phyloP scores from a whole-genome alignment of 2,113 vertebrate genomes.

The Bettongia penicillata region DNA sequence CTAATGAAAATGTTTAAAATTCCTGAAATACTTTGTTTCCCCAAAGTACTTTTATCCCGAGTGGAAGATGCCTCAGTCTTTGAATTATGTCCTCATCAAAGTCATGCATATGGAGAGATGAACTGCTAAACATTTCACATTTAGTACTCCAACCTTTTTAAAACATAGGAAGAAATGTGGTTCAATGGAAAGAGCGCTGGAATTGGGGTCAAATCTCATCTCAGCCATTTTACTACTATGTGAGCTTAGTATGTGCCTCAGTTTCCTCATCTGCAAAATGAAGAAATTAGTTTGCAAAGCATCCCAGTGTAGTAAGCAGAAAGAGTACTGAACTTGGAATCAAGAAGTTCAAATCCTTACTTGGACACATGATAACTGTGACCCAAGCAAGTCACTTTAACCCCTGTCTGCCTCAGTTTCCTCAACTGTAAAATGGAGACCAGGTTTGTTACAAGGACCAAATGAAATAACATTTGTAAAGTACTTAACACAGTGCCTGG shows the following conservation, averaged over 20 bases:
- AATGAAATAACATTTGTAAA: background rate
- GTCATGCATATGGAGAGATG: conserved; percentile 40
- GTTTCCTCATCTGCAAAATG: background rate
- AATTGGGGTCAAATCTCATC: background rate
- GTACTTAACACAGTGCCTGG: background rate
- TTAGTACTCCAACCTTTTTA: conserved; percentile 24
- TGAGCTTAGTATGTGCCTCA: background rate
- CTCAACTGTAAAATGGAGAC: background rate
- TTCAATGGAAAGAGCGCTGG: background rate
- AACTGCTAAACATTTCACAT: conserved; percentile 32
- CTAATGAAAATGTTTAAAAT: conserved; percentile 71
- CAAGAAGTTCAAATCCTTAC: background rate
- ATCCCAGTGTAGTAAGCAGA: background rate
- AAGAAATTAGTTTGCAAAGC: background rate
- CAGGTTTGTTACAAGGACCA: background rate
- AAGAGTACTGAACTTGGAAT: background rate
- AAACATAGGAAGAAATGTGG: conserved; percentile 59
- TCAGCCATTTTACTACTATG: background rate
- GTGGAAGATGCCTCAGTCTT: conserved; percentile 41
- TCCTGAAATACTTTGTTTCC: conserved; percentile 79
- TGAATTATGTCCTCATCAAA: conserved; percentile 57
- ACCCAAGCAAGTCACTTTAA: background rate
- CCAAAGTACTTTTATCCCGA: conserved; percentile 62
- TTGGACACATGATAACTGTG: background rate
- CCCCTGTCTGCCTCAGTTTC: background rate